Evolutionary conservation across 2,797 vertebrate genomes (phyloP).

Genomic region (Artibeus jamaicensis): DNA sequence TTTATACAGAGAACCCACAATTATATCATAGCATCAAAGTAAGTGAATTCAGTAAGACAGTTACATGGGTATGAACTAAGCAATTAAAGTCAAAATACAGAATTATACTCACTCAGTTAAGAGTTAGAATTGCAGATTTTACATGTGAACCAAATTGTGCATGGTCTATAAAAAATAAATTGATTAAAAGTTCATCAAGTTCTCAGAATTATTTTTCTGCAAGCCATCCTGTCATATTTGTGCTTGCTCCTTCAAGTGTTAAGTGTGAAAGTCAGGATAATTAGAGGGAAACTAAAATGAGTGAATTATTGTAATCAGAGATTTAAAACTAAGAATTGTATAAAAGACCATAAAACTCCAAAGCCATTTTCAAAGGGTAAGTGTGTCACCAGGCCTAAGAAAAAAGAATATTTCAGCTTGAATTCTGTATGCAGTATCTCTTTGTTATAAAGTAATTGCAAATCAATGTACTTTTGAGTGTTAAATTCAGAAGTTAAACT

Average conservation of each 20-base stretch:
- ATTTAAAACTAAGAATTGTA: neutral
- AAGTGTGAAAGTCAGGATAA: neutral
- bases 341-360: neutral
- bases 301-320: neutral
- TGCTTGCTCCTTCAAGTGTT: neutral
- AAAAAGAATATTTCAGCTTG: neutral
- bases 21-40: neutral
- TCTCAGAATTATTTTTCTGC: neutral
- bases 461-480: neutral
- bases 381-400: neutral
- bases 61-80: neutral
- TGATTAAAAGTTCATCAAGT: neutral
- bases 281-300: neutral
- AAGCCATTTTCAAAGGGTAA: neutral
- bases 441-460: neutral
- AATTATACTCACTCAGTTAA: neutral
- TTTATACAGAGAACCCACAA: neutral
- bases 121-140: neutral
- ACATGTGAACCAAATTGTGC: neutral
- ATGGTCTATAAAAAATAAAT: neutral
- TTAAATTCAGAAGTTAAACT: neutral
- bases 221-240: neutral
- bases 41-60: neutral
- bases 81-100: neutral
- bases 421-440: neutral